Evolutionary conservation across 2,113 vertebrate species (phyloP).

Genomic region (Sula dactylatra): DNA sequence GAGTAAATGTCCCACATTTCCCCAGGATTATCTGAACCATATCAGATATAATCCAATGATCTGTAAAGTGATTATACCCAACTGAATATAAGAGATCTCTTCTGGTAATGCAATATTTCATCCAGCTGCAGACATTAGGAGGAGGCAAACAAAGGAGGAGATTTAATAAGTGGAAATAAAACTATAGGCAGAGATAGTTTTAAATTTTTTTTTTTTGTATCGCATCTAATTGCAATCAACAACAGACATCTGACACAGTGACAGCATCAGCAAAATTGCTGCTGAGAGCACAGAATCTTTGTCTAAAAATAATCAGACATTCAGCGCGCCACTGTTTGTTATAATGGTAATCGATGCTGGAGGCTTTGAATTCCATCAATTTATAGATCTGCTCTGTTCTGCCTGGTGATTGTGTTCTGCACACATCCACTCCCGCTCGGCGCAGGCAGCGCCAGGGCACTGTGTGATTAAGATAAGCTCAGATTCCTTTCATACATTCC

Average conservation of each 20-base stretch:
- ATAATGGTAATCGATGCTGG: slow-evolving; percentile 99
- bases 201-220: slow-evolving; percentile 87
- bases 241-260: slow-evolving; percentile 98
- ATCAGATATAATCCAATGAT: slow-evolving; percentile 60
- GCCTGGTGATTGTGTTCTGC: slow-evolving; percentile 90
- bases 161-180: slow-evolving; percentile 82
- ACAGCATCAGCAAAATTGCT: slow-evolving; percentile 99
- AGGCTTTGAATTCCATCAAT: slow-evolving; percentile 99
- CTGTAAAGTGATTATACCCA: slow-evolving; percentile 56
- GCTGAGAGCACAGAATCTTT: slow-evolving; percentile 99
- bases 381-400: slow-evolving; percentile 99
- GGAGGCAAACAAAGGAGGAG: slow-evolving; percentile 77
- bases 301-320: slow-evolving; percentile 99
- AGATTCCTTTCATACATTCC: slow-evolving; percentile 89
- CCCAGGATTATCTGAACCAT: slow-evolving; percentile 46
- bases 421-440: slow-evolving; percentile 72
- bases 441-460: slow-evolving; percentile 67
- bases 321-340: slow-evolving; percentile 98
- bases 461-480: slow-evolving; percentile 93
- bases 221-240: slow-evolving; percentile 99
- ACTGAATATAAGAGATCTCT: slow-evolving; percentile 66
- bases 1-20: slow-evolving; percentile 30
- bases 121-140: slow-evolving; percentile 77
- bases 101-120: slow-evolving; percentile 69
- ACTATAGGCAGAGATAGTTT: slow-evolving; percentile 88